These are phyloP conservation scores for Argopecten irradians DNA, from an alignment of 1,140 invertebrate species.

Conservation along the genomic window DNA sequence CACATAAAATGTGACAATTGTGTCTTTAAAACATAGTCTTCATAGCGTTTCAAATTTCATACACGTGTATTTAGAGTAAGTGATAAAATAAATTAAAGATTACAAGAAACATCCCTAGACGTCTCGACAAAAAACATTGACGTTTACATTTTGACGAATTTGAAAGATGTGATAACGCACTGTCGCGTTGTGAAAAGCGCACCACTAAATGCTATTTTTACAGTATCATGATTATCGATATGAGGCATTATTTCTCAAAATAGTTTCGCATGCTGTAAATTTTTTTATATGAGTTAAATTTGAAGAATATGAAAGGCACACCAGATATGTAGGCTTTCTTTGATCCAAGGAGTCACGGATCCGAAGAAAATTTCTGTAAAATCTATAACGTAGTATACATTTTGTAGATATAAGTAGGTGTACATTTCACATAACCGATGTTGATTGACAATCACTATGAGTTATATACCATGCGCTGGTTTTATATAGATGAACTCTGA, in stretches of 20 bases:
- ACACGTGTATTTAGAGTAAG: not conserved
- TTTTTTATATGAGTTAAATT: not conserved
- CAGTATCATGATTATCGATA: not conserved
- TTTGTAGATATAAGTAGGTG: too few species aligned
- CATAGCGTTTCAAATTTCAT: not conserved
- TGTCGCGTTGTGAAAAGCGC: too few species aligned
- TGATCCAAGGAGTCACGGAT: not conserved
- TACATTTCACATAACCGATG: too few species aligned
- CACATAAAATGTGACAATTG: not conserved
- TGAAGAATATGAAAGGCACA: not conserved
- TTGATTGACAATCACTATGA: too few species aligned
- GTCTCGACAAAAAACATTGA: not conserved
- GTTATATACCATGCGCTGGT: too few species aligned
- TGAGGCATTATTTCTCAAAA: too few species aligned
- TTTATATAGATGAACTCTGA: too few species aligned
- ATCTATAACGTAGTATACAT: too few species aligned
- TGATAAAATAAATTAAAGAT: not conserved
- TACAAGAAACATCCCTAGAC: not conserved
- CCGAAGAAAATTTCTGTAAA: not conserved
- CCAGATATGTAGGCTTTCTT: not conserved
- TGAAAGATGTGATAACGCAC: not conserved
- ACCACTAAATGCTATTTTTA: not conserved
- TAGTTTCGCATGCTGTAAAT: not conserved
- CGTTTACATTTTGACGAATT: not conserved
- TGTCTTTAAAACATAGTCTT: not conserved